These are phyloP conservation scores for Nephrotoma guestfalica DNA, from an alignment of 2,888 invertebrate species.

Conservation along the genomic window DNA sequence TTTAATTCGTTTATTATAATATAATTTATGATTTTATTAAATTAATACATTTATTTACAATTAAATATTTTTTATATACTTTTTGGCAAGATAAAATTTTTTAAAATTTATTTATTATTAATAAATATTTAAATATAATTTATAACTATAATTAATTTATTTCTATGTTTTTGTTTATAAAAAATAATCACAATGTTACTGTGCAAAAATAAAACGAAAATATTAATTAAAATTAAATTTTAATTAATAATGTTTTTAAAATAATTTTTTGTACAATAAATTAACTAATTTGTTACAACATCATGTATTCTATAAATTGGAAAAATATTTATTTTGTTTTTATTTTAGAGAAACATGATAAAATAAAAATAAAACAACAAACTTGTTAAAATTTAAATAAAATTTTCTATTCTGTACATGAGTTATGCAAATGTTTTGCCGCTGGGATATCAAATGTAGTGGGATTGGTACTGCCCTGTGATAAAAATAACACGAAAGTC, in stretches of 20 bases:
- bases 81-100: not conserved
- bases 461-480: too few species aligned
- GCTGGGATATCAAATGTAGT: too few species aligned
- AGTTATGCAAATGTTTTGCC: too few species aligned
- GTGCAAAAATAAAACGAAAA: not conserved
- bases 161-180: not conserved
- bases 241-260: not conserved
- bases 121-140: not conserved
- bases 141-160: not conserved
- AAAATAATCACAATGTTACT: not conserved
- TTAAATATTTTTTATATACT: not conserved
- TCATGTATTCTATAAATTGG: not conserved
- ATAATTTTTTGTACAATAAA: not conserved
- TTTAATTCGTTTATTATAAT: not conserved
- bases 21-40: not conserved
- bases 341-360: not conserved
- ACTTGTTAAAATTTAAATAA: not conserved
- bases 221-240: not conserved
- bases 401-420: not conserved
- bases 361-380: not conserved
- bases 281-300: not conserved
- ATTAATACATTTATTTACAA: not conserved
- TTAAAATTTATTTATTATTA: not conserved
- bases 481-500: too few species aligned
- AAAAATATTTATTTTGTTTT: not conserved